Conservation (phyloP, 2,888 invertebrate genomes). For the Hirudinaria manillensis region DNA sequence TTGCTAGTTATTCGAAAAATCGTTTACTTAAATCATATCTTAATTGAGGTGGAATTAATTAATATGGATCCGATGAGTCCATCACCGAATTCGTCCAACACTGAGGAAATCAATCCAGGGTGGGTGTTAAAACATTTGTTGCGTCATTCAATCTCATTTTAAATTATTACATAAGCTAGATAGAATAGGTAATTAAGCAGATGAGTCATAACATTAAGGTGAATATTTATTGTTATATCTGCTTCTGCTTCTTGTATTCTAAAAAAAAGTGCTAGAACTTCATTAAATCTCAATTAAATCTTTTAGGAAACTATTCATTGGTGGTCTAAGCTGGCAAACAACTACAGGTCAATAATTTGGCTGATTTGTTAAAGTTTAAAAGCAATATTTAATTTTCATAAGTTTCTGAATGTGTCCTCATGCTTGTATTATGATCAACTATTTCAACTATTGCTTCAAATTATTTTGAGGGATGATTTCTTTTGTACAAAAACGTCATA, state of each 20-base stretch:
- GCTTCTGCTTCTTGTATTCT: background rate
- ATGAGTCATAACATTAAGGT: background rate
- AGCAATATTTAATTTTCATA: no score
- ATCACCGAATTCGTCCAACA: slow-evolving; percentile 2
- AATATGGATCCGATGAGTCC: slow-evolving; percentile 11
- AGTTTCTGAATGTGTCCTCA: no score
- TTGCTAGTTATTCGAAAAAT: no score
- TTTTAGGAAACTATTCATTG: slow-evolving; percentile 99
- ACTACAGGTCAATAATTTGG: slow-evolving; percentile 79
- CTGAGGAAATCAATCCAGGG: slow-evolving; percentile 6
- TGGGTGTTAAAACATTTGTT: background rate
- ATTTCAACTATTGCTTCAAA: no score
- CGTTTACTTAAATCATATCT: no score
- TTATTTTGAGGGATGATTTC: no score
- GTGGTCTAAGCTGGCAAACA: slow-evolving; percentile 99
- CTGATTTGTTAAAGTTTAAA: background rate
- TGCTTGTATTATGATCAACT: no score
- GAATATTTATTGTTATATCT: background rate
- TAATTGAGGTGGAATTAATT: background rate
- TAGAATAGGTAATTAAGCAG: background rate
- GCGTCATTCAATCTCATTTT: background rate
- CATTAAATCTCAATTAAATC: background rate
- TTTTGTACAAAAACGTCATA: no score
- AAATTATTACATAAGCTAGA: background rate
- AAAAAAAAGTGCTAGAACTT: background rate